phyloP scores from a whole-genome alignment of 2,888 invertebrate species.

The Acholoe squamosa region DNA sequence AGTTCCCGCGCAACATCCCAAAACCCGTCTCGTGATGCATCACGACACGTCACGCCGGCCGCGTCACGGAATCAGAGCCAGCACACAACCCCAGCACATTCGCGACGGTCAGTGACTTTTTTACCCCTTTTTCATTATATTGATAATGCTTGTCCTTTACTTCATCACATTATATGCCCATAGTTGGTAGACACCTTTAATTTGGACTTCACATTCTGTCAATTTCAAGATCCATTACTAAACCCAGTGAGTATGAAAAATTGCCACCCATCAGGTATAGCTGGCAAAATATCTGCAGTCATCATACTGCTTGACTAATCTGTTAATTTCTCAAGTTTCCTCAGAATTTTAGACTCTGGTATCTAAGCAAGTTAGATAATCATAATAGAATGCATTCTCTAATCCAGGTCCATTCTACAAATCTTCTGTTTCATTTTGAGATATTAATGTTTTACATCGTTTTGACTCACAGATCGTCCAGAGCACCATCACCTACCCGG shows the following conservation, averaged over 20 bases:
- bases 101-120: background rate
- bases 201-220: background rate
- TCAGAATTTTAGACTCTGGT: no score
- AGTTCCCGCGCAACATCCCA: background rate
- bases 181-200: no score
- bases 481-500: background rate
- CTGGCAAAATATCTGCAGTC: background rate
- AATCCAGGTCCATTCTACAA: no score
- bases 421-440: no score
- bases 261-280: background rate
- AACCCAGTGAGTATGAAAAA: background rate
- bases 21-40: background rate
- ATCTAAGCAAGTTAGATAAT: no score
- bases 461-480: background rate
- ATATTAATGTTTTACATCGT: no score
- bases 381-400: no score
- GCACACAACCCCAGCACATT: background rate
- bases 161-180: background rate
- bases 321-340: no score
- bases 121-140: background rate
- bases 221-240: background rate
- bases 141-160: background rate
- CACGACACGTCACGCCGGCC: background rate
- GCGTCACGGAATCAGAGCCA: background rate
- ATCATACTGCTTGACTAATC: no score